Base-by-base conservation (phyloP, 2,113 vertebrate genomes). In the Esox niger region DNA sequence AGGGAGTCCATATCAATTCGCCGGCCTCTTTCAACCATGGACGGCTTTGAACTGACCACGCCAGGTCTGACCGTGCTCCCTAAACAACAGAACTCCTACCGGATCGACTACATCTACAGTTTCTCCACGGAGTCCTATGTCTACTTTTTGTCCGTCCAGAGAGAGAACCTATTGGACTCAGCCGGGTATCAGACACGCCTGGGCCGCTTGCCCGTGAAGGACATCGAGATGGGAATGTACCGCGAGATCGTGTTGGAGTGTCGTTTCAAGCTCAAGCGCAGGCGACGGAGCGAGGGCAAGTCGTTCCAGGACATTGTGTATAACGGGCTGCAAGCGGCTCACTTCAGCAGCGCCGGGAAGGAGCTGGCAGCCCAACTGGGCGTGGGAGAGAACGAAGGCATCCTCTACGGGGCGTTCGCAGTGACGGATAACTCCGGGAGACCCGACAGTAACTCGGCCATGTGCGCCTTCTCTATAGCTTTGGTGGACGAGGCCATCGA, bases 181-280 rank as follows among this genome's bases (percentile, higher is more conserved):
- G 60, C 76, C 0, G 32, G 23, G 0, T 93, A 90, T 70, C 94
- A 98, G 79, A 97, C 95, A 0, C 93, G 88, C 15, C 85, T 99
- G 43, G 94, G 83, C 0, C 91, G 93, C 4, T 88, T 96, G 27
- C 88, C 90, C 0, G 87, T 90, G 17, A 69, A 61, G 2, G 81
- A 93, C 55, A 76, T 35, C 0, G 90, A 95, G 73, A 83, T 93
- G 43, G 91, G 80, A 55, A 88, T 43, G 75, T 99, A 99, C 82
- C 90, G 95, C 0, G 96, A 99, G 80, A 81, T 99, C n/a, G 83
- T 95, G 23, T 86, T 99, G 0, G 91, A 96, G 49, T 99, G 97
- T 69, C 86, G 82, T 6, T 94, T 89, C 0, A 87, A 91, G 20
- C 91, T 91, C 1, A 98, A 97, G 67, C 90, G 93, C 52, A 81